Evolutionary conservation across 2,888 invertebrate species (phyloP).

Genomic region (Drosophila paramelanica): DNA sequence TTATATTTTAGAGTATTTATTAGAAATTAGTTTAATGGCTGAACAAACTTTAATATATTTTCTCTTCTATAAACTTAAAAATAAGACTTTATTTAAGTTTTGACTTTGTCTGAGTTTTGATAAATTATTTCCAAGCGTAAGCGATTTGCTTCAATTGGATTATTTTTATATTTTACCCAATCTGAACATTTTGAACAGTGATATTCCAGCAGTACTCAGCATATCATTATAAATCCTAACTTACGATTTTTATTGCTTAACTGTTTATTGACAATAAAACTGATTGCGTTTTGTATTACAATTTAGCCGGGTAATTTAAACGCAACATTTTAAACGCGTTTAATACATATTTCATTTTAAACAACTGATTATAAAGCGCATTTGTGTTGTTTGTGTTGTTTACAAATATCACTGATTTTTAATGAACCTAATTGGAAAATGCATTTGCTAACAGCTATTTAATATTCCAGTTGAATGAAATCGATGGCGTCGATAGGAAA

Average conservation of each 20-base stretch:
- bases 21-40: too few species aligned
- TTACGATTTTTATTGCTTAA: slow-evolving; percentile 1
- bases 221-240: neutral
- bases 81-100: too few species aligned
- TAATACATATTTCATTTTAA: slow-evolving; percentile 5
- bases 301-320: slow-evolving; percentile 7
- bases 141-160: neutral
- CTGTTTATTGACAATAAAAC: slow-evolving; percentile 17
- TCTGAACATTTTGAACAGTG: neutral
- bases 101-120: too few species aligned
- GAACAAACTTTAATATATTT: too few species aligned
- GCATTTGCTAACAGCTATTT: slow-evolving; percentile 15
- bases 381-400: slow-evolving; percentile 3
- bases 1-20: neutral
- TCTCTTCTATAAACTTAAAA: too few species aligned
- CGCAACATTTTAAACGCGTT: neutral
- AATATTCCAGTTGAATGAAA: slow-evolving; percentile 36
- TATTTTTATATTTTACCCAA: neutral
- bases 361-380: slow-evolving; percentile 13
- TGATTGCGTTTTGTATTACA: slow-evolving; percentile 11
- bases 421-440: slow-evolving; percentile 26
- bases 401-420: slow-evolving; percentile 12
- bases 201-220: neutral
- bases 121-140: too few species aligned
- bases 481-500: slow-evolving; percentile 59